Conservation (phyloP, 2,797 vertebrate species). For the Falco columbarius region DNA sequence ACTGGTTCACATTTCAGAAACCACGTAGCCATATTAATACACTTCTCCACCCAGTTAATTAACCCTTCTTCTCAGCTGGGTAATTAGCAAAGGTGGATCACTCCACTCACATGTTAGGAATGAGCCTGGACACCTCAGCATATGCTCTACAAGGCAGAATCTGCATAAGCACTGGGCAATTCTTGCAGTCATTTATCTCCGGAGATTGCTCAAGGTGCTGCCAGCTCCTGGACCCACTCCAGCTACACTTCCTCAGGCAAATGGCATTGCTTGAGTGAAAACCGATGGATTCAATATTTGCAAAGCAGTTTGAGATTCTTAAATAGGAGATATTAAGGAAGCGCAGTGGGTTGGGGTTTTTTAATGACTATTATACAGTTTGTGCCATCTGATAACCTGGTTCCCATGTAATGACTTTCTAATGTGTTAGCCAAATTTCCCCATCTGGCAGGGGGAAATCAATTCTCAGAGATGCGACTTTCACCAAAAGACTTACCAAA, state of each 20-base stretch:
- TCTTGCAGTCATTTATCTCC: not conserved
- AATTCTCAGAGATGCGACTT: not conserved
- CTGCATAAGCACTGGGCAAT: not conserved
- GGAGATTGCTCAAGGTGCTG: not conserved
- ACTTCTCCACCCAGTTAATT: constrained; percentile 33
- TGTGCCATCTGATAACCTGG: not conserved
- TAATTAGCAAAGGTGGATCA: constrained; percentile 48
- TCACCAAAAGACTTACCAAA: not conserved
- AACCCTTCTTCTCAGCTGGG: not conserved
- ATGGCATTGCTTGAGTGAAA: not conserved
- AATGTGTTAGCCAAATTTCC: not conserved
- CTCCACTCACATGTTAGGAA: constrained; percentile 26
- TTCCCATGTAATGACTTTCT: not conserved
- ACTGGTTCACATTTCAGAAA: not conserved
- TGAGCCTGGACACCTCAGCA: not conserved
- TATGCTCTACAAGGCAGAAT: constrained; percentile 46
- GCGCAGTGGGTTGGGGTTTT: accelerated
- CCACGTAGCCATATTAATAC: not conserved
- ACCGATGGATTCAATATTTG: not conserved
- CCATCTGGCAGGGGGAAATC: not conserved
- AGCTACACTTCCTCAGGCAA: not conserved
- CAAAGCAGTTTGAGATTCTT: not conserved
- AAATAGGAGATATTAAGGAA: not conserved
- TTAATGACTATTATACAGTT: not conserved
- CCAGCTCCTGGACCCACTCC: not conserved